A percentile compares a stretch with the other conserved stretches of the same genome.
Conservation (phyloP, 2,797 vertebrate species). For the Cynodonichthys magdalenae region DNA sequence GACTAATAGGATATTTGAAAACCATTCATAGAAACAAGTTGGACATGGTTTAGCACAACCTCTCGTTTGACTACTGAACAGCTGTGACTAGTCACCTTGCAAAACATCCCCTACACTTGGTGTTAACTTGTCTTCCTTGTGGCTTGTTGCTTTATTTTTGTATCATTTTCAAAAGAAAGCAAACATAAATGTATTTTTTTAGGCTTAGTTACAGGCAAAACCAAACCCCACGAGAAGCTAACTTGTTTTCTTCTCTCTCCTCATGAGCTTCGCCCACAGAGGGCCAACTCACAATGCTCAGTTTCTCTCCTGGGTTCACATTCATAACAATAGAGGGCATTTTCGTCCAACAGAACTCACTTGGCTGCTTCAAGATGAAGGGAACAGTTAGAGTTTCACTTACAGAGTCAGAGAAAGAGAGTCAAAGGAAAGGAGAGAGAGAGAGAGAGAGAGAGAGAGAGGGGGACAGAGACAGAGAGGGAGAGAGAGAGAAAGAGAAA, state of each 20-base stretch:
- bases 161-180: neutral
- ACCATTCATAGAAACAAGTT: no score
- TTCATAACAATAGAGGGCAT: conserved; percentile 71
- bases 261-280: conserved; percentile 54
- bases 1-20: no score
- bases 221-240: conserved; percentile 44
- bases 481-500: conserved; percentile 40
- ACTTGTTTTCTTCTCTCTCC: conserved; percentile 29
- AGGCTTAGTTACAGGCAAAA: conserved; percentile 16
- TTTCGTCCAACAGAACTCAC: conserved; percentile 70
- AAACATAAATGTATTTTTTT: conserved; percentile 1
- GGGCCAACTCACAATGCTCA: conserved; percentile 43
- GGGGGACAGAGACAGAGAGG: conserved; percentile 47
- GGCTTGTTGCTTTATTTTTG: neutral
- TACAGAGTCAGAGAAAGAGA: conserved; percentile 56
- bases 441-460: conserved; percentile 42
- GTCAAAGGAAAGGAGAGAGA: conserved; percentile 32
- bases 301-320: conserved; percentile 60
- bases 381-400: conserved; percentile 77
- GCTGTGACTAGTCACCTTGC: conserved; percentile 8
- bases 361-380: conserved; percentile 73
- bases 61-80: neutral
- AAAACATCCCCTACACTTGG: conserved; percentile 6
- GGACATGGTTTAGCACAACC: neutral
- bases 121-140: neutral